Evolutionary conservation across 2,113 vertebrate genomes (phyloP).

Genomic region (Sitta europaea): DNA sequence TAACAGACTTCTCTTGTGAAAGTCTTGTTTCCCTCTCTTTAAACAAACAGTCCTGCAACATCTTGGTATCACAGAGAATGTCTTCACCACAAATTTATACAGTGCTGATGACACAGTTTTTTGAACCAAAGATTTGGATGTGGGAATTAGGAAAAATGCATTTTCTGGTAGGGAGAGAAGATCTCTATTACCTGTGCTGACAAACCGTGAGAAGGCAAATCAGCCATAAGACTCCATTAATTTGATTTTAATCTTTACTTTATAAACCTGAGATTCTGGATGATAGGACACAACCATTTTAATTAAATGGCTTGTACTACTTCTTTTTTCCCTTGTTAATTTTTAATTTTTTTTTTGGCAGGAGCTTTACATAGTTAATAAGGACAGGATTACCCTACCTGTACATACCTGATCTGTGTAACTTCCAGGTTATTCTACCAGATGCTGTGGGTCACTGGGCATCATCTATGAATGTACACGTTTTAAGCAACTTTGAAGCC

Average conservation of each 20-base stretch:
- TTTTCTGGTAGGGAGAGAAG: neutral
- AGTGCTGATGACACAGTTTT: neutral
- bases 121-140: neutral
- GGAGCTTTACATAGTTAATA: neutral
- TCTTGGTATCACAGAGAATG: neutral
- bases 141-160: neutral
- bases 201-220: neutral
- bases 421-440: neutral
- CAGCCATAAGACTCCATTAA: conserved; percentile 3
- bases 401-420: neutral
- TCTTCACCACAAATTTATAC: neutral
- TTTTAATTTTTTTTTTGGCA: neutral
- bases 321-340: no score
- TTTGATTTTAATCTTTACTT: conserved; percentile 52
- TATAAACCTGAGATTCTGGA: conserved; percentile 35
- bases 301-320: conserved; percentile 1
- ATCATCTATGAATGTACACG: neutral
- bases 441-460: rapidly evolving
- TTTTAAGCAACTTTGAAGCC: neutral
- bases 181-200: neutral
- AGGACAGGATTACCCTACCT: neutral
- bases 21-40: neutral
- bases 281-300: conserved; percentile 5
- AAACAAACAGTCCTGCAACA: neutral
- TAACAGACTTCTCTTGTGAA: neutral